These are phyloP conservation scores for Hydrozoanthus gracilis DNA, from an alignment of 92 coral and sea anemone genomes.

Conservation along the genomic window DNA sequence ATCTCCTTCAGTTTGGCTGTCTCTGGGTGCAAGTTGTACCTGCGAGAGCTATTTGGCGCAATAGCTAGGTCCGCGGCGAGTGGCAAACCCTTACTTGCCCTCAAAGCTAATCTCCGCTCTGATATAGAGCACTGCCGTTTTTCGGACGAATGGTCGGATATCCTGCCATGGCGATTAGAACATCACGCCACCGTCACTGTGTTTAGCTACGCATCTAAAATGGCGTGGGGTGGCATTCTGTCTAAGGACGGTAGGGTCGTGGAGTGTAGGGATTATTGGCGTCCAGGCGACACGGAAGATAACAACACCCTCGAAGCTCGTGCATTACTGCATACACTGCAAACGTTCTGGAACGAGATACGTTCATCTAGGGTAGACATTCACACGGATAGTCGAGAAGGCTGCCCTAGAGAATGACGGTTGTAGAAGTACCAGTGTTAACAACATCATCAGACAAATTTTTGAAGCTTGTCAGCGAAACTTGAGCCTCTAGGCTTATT, in stretches of 20 bases:
- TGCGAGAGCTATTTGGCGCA: conserved; percentile 31
- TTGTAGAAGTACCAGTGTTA: conserved; percentile 15
- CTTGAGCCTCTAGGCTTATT: not conserved
- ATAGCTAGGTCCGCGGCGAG: conserved; percentile 23
- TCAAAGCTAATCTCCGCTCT: not conserved
- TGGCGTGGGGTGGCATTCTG: conserved; percentile 28
- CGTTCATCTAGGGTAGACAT: conserved; percentile 39
- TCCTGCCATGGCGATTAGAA: conserved; percentile 55
- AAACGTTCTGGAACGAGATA: not conserved
- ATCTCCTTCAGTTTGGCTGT: conserved; percentile 54
- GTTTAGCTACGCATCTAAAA: conserved; percentile 54
- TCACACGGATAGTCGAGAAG: conserved; percentile 6
- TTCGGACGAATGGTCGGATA: conserved; percentile 13
- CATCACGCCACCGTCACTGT: conserved; percentile 46
- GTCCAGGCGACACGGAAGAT: not conserved
- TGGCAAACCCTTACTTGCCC: not conserved
- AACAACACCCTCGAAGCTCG: conserved; percentile 30
- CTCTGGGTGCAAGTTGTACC: conserved; percentile 57
- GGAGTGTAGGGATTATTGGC: conserved; percentile 38
- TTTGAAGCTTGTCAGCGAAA: not conserved
- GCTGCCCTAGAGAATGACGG: conserved; percentile 20
- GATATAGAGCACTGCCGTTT: conserved; percentile 53
- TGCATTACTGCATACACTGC: conserved; percentile 23
- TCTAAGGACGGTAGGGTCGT: conserved; percentile 5
- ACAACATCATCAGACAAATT: conserved; percentile 17